Base-by-base conservation (phyloP, 2,888 invertebrate genomes). In the Hipparchia semele region DNA sequence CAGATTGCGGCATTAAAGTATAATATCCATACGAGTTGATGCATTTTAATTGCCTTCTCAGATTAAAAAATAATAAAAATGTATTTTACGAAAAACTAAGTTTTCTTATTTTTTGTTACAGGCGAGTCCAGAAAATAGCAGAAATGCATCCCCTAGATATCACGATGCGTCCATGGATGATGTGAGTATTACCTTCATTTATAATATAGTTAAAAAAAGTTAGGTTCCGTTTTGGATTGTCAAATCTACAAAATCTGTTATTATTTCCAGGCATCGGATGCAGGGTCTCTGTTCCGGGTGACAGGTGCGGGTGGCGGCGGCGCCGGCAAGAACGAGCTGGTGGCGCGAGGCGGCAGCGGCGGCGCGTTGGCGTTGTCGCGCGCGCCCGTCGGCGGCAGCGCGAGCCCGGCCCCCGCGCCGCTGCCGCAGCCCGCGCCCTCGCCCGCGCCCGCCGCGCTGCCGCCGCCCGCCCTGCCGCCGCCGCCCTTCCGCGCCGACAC, bases 281-380 rank as follows among this genome's bases (percentile, higher is more conserved):
- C 91, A 76, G 87, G 90, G 83, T 86, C 91, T 86, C 88, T 93
- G 81, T 93, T 93, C 84, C 90, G 93, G 84, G 86, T 92, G 81
- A 83, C 90, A 72, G 96, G 96, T 90, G 96, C 97, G 91, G 96
- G 96, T 90, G 95, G 95, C 90, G 95, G 96, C 88, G 95, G 95
- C 87, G 96, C 96, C 88, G 95, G 90, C 82, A 95, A 96, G 79
- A 91, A 87, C 79, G 92, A 92, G 87, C 90, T 96, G 84, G 94
- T 94, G 80, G 95, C 95, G 79, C 94, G 96, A 80, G 96, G 96
- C 83, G 96, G 96, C 81, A 96, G 96, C 85, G 94, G 95, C 79
- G 94, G 94, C 77, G 94, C 95, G 82, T 88, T 94, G 77, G 95
- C 96, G 45, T 87, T 95, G 81, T 95, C 95, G 77, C 95, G 95